Base-by-base conservation (phyloP, 92 coral and sea anemone genomes). In the Diadumene lineata region DNA sequence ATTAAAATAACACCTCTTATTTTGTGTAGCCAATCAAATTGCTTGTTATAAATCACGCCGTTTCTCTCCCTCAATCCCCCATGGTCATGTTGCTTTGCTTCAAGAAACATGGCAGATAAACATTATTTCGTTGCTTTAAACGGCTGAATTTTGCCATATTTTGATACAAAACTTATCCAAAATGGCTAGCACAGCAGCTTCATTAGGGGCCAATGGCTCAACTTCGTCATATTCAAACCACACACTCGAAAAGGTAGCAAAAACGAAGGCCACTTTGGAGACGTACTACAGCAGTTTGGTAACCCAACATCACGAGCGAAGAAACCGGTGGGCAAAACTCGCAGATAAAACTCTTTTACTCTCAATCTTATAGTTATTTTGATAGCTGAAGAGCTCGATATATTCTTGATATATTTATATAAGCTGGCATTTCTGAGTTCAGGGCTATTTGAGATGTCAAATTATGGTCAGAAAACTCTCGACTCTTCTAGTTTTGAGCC, bases 161-260 rank as follows among this genome's bases (percentile, higher is more conserved):
- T 60, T 60, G 30, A 30, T 60, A 22, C 17, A 60, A 7, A 60
- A 60, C 30, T 4, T 38, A 48, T 24, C 67, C 24, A 55, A 0
- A 66, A 85, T 88, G 93, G 82, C 90, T 73, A 76, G 86, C 31
- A 75, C 92, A 31, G 90, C 90, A 82, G 84, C 92, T 64, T 85
- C 87, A 34, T 79, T 86, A 79, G 89, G 92, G 74, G 77, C 97
- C 73, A 91, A 91, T 75, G 97, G 97, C 66, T 83, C 96, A 32
- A 62, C 89, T 13, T 80, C 79, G 79, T 68, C 87, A 30, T 91
- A 91, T 78, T 94, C 98, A 60, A 88, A 88, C 73, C 98, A 94
- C 63, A 94, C 98, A 69, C 91, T 94, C 70, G 98, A 94, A 67
- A 94, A 94, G 74, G 98, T 92, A 71, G 98, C 97, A 60, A 94